Evolutionary conservation across 2,113 vertebrate species (phyloP).

Genomic region (Lathamus discolor): DNA sequence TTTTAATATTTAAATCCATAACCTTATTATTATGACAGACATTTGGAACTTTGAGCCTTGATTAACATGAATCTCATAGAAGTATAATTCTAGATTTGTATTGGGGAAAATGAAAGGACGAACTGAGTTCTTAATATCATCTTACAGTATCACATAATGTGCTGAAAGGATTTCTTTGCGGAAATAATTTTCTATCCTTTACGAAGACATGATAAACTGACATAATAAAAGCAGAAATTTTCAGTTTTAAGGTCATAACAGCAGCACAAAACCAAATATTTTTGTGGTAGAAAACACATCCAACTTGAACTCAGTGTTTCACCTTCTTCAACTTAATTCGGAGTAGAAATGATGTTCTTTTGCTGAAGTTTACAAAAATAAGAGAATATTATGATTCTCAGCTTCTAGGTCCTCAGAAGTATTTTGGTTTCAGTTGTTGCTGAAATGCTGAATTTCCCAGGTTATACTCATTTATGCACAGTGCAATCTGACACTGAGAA

Average conservation of each 20-base stretch:
- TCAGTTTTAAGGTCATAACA: neutral
- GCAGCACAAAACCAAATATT: neutral
- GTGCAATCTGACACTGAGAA: neutral
- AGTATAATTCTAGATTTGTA: neutral
- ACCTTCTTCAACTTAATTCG: neutral
- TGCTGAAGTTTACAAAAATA: neutral
- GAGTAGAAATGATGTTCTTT: neutral
- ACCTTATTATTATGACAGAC: neutral
- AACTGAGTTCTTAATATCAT: neutral
- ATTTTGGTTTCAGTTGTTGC: neutral
- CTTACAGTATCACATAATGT: neutral
- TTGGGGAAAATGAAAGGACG: neutral
- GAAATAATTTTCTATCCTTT: neutral
- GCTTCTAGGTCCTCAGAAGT: neutral
- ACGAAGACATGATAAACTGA: neutral
- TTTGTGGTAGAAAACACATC: neutral
- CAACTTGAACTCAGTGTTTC: neutral
- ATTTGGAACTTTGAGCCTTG: neutral
- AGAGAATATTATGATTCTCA: neutral
- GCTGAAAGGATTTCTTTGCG: neutral
- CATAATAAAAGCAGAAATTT: neutral
- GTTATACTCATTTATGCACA: neutral
- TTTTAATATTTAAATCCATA: neutral
- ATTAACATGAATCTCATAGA: neutral
- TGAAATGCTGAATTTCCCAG: neutral